Conservation (phyloP, 2,113 vertebrate genomes). For the Psilopsiagon aymara region DNA sequence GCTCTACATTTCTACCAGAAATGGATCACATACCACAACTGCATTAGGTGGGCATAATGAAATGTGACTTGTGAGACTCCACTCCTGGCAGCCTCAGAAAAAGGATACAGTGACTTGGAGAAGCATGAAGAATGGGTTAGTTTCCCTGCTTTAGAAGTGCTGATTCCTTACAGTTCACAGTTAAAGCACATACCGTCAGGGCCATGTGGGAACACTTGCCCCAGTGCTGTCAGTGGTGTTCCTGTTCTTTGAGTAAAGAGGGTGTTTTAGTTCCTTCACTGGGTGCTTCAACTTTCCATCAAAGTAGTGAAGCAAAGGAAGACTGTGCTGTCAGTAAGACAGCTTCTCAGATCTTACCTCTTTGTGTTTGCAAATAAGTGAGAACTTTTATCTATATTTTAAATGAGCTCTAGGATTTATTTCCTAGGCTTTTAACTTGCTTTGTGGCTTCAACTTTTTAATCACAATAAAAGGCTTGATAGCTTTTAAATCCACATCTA, state of each 20-base stretch:
- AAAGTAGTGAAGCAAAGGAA: background rate
- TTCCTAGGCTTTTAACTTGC: background rate
- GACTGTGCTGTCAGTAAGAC: background rate
- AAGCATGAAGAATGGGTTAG: background rate
- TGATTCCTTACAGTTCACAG: background rate
- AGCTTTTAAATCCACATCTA: background rate
- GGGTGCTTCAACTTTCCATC: background rate
- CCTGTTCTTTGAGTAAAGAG: background rate
- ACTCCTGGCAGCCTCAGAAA: background rate
- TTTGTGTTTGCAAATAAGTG: background rate
- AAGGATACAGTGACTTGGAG: background rate
- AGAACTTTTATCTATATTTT: background rate
- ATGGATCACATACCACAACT: background rate
- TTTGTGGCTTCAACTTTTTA: background rate
- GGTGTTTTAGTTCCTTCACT: background rate
- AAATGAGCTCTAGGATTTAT: background rate
- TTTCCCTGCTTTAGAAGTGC: background rate
- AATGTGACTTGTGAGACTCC: background rate
- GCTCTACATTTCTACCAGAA: background rate
- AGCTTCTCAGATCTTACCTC: background rate
- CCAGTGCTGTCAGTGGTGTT: background rate
- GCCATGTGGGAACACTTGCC: background rate
- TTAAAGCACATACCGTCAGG: accelerated
- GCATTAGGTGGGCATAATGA: background rate
- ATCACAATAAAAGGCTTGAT: background rate